Conservation (phyloP, 1,140 invertebrate species). For the Formica selysi region DNA sequence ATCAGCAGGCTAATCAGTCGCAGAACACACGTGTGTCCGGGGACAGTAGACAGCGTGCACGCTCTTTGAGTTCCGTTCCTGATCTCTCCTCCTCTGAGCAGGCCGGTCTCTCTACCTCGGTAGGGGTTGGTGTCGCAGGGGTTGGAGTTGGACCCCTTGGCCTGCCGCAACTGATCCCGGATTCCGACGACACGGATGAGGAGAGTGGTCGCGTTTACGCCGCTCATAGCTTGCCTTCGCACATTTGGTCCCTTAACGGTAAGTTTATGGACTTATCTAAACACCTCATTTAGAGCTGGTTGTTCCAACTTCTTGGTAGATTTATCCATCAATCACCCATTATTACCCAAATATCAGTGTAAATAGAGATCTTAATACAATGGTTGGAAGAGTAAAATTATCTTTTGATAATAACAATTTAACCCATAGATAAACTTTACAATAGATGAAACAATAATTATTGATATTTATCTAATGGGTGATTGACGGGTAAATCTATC, state of each 20-base stretch:
- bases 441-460: no score
- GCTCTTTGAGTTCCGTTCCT: constrained; percentile 94
- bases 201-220: constrained; percentile 92
- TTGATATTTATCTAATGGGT: no score
- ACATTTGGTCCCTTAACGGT: constrained; percentile 97
- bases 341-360: no score
- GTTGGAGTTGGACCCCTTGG: constrained; percentile 73
- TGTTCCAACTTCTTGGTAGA: no score
- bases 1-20: constrained; percentile 80
- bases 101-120: constrained; percentile 79
- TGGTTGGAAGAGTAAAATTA: no score
- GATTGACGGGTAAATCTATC: no score
- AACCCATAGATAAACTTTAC: no score
- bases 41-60: constrained; percentile 92
- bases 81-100: constrained; percentile 88
- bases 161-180: constrained; percentile 79
- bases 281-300: no score
- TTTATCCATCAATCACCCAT: no score
- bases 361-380: no score
- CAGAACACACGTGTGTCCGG: constrained; percentile 88
- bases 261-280: constrained; percentile 81
- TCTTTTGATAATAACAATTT: no score
- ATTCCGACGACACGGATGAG: constrained; percentile 84
- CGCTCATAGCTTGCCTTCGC: constrained; percentile 95
- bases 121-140: constrained; percentile 84